Percentiles rank a stretch among this genome's conserved stretches.
phyloP scores from a whole-genome alignment of 2,113 vertebrate species.

The Pterocles burchelli region DNA sequence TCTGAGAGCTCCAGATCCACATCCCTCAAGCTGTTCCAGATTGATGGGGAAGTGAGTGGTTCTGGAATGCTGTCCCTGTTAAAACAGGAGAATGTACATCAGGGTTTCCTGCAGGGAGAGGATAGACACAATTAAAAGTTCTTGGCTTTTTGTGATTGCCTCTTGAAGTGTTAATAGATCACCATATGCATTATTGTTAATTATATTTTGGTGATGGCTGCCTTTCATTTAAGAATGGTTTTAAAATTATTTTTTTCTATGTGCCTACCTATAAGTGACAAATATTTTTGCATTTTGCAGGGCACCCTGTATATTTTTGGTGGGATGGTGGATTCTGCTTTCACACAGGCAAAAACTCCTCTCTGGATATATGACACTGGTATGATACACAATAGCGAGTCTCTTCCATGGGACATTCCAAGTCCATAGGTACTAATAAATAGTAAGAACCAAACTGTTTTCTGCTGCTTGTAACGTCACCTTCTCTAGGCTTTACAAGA shows the following conservation, averaged over 20 bases:
- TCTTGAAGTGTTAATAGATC: not conserved
- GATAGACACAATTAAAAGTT: not conserved
- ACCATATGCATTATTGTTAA: not conserved
- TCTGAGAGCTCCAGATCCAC: not conserved
- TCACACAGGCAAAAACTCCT: slow-evolving; percentile 72
- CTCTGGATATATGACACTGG: slow-evolving; percentile 84
- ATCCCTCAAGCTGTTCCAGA: not conserved
- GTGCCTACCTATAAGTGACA: not conserved
- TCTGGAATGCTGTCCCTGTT: fast-evolving
- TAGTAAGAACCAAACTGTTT: not conserved
- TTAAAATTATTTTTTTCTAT: not conserved
- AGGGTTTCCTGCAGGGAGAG: not conserved
- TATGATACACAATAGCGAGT: slow-evolving; percentile 43
- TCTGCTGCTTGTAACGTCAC: not conserved
- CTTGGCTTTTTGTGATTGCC: not conserved
- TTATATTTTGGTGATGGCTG: not conserved
- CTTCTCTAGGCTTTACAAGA: not conserved
- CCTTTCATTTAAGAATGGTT: not conserved
- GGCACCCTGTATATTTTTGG: slow-evolving; percentile 83
- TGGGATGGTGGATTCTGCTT: slow-evolving; percentile 84
- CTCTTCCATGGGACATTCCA: not conserved
- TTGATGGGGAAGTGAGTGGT: fast-evolving
- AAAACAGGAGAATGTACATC: not conserved
- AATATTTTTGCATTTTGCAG: slow-evolving; percentile 58
- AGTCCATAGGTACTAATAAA: not conserved